These are phyloP conservation scores for Lagopus muta DNA, from an alignment of 2,113 vertebrate species.

Conservation along the genomic window DNA sequence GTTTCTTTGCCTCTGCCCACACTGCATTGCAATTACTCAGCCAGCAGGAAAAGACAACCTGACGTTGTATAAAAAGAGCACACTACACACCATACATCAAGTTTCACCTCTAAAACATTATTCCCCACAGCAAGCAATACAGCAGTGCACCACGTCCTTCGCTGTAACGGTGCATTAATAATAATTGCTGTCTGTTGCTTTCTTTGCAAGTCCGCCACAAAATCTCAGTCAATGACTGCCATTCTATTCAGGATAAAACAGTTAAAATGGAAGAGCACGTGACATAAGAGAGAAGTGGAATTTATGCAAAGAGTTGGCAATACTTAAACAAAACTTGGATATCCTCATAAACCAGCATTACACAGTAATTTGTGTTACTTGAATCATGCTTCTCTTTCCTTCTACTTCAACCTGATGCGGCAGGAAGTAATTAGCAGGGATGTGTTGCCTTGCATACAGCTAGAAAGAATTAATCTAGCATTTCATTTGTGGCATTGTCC, in stretches of 20 bases:
- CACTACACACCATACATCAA: accelerated
- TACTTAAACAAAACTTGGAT: not conserved
- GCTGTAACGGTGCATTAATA: not conserved
- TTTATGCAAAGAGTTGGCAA: not conserved
- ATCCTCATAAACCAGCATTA: not conserved
- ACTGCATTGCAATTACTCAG: not conserved
- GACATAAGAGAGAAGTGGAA: not conserved
- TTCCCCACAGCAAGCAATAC: not conserved
- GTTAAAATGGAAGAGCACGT: not conserved
- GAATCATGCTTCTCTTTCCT: not conserved
- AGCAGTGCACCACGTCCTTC: not conserved
- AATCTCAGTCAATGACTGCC: not conserved
- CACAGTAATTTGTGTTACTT: not conserved
- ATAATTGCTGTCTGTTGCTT: not conserved
- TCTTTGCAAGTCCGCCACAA: not conserved
- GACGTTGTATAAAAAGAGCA: not conserved
- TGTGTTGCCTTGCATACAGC: not conserved
- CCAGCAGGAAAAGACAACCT: not conserved
- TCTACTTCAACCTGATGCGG: not conserved
- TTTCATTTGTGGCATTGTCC: not conserved
- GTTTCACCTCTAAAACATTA: not conserved
- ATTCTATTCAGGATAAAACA: not conserved
- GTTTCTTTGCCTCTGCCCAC: not conserved
- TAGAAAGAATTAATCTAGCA: not conserved
- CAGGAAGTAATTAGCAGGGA: slow-evolving; percentile 42